These are phyloP conservation scores for Ptychobarbus kaznakovi DNA, from an alignment of 2,797 vertebrate genomes.

Conservation along the genomic window DNA sequence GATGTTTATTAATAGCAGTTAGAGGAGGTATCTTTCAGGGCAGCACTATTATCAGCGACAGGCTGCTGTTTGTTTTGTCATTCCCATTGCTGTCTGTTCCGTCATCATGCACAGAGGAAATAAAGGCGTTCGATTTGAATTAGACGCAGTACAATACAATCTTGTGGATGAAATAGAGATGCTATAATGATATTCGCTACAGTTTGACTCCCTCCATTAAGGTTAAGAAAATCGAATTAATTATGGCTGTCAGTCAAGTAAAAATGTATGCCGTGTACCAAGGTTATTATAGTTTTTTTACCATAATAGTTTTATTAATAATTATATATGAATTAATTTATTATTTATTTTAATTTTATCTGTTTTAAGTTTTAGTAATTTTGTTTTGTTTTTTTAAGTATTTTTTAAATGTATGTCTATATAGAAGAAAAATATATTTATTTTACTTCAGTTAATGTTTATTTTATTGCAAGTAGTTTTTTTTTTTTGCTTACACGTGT, in stretches of 20 bases:
- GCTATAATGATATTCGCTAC: background rate
- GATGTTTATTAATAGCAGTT: conserved; percentile 50
- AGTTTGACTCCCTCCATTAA: background rate
- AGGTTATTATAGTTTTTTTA: too few species aligned
- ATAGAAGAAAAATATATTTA: too few species aligned
- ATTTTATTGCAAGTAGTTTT: too few species aligned
- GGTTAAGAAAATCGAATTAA: background rate
- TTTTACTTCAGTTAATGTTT: too few species aligned
- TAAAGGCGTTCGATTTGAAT: conserved; percentile 27
- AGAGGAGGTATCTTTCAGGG: conserved; percentile 8
- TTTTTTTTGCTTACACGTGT: too few species aligned
- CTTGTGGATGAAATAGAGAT: background rate
- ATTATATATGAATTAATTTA: too few species aligned
- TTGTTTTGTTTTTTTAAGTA: too few species aligned
- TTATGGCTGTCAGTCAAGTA: background rate
- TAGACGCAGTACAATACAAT: conserved; percentile 17
- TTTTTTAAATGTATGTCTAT: too few species aligned
- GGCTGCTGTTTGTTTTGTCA: conserved; percentile 40
- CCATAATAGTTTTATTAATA: too few species aligned
- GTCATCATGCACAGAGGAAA: conserved; percentile 13
- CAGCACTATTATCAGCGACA: conserved; percentile 30
- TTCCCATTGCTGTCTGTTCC: conserved; percentile 20
- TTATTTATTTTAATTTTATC: too few species aligned
- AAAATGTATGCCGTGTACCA: background rate
- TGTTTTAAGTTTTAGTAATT: too few species aligned